Evolutionary conservation across 2,888 invertebrate species (phyloP), one percentile per base, ranked within the genome.

Genomic region (Apotomis betuletana): DNA sequence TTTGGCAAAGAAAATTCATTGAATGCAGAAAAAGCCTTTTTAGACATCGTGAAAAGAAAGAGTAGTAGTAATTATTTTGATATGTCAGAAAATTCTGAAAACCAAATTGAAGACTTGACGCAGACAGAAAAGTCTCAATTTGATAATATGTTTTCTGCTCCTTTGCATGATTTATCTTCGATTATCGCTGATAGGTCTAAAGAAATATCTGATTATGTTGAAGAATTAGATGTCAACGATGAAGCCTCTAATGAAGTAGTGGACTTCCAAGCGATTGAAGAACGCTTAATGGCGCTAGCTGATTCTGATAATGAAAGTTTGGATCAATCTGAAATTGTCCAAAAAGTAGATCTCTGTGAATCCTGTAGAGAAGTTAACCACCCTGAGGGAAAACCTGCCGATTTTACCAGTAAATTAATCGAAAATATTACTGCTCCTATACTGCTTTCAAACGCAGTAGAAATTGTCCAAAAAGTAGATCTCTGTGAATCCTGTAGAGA

Each of bases 401-500:
- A 90, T 77, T 79, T 92, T 10, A 93, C 92, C 1, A 77, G 81
- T 12, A 87, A 92, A 62, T 75, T 93, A 10, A 91, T 92, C 65
- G 90, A 92, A 77, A 92, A 93, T 74, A 88, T 93, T 52, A 91
- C 86, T 51, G 85, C 91, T 3, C 90, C 87, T 2, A 88, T 92
- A 76, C 90, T 89, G 69, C 80, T 92, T n/a, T 84, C 82, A 0
- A 90, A 92, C n/a, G n/a, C n/a, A n/a, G n/a, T n/a, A n/a, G 75
- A 77, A 44, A 82, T 81, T 51, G 77, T 76, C 63, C 72, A 73
- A 67, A 73, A 74, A 49, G 79, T 84, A 0, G 87, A 90, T 73
- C 80, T 89, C 57, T 90, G 90, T 74, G 90, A 87, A 79, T 90
- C 90, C 2, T 90, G 90, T 73, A 82, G 88, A 74, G 91, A 91